Conservation (phyloP, 2,888 invertebrate genomes). For the Calephelis perditalis region DNA sequence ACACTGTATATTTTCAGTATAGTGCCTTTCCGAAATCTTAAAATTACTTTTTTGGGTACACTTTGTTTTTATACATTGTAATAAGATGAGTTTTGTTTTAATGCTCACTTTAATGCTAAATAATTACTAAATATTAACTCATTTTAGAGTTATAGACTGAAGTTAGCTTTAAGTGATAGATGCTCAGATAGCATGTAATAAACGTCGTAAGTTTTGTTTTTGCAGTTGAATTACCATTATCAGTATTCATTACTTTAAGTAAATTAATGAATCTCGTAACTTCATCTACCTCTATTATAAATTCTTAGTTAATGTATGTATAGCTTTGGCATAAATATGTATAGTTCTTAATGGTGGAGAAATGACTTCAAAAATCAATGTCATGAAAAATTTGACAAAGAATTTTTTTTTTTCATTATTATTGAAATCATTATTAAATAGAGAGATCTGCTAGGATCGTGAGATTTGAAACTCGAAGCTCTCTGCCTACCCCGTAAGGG, state of each 20-base stretch:
- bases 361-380: no score
- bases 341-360: no score
- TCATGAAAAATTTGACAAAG: slow-evolving; percentile 31
- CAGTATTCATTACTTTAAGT: slow-evolving; percentile 69
- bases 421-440: no score
- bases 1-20: not conserved
- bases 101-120: slow-evolving; percentile 5
- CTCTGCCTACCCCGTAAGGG: no score
- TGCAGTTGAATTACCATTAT: slow-evolving; percentile 55
- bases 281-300: slow-evolving; percentile 73
- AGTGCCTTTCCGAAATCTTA: slow-evolving; percentile 4
- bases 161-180: slow-evolving; percentile 67
- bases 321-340: slow-evolving; percentile 47
- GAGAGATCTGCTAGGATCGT: no score
- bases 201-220: slow-evolving; percentile 24
- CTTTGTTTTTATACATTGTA: not conserved
- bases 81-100: not conserved
- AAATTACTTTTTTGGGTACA: not conserved
- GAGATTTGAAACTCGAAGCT: no score
- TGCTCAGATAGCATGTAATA: slow-evolving; percentile 40
- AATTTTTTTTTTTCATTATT: no score
- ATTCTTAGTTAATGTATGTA: slow-evolving; percentile 59
- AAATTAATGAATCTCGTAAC: slow-evolving; percentile 65
- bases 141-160: slow-evolving; percentile 72
- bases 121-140: slow-evolving; percentile 40